phyloP scores from a whole-genome alignment of 2,113 vertebrate genomes.

The Serilophus lunatus region DNA sequence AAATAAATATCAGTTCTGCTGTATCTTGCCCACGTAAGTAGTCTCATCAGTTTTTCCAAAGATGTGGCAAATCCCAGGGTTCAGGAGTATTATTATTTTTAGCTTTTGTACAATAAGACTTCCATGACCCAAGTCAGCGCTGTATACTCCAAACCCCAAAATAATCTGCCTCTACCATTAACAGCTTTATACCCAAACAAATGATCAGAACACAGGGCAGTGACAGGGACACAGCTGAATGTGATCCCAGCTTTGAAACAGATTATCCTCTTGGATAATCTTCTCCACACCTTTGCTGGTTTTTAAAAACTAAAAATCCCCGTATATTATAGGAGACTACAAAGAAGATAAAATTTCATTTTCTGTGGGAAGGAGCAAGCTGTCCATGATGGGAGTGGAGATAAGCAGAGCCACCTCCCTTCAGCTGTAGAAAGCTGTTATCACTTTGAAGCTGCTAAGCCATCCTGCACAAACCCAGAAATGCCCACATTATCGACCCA shows the following conservation, averaged over 20 bases:
- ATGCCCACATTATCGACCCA: rapidly evolving
- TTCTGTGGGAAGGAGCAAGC: background rate
- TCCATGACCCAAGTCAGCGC: background rate
- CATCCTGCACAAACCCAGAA: background rate
- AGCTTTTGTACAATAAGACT: background rate
- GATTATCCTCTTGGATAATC: background rate
- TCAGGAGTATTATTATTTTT: background rate
- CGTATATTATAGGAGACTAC: background rate
- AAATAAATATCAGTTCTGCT: background rate
- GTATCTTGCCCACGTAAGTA: background rate
- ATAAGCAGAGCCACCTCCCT: background rate
- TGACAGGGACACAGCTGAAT: background rate
- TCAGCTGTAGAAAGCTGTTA: background rate
- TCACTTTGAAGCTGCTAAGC: background rate
- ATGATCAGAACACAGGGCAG: background rate
- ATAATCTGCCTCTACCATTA: background rate
- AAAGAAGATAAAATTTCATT: background rate
- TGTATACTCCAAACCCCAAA: background rate
- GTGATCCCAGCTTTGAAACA: background rate
- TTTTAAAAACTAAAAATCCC: background rate
- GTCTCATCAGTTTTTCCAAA: background rate
- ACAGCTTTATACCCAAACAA: background rate
- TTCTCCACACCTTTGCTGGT: background rate
- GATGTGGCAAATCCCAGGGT: background rate
- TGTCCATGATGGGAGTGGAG: background rate